Conservation (phyloP, 2,888 invertebrate species). For the Nomada ruficornis region DNA sequence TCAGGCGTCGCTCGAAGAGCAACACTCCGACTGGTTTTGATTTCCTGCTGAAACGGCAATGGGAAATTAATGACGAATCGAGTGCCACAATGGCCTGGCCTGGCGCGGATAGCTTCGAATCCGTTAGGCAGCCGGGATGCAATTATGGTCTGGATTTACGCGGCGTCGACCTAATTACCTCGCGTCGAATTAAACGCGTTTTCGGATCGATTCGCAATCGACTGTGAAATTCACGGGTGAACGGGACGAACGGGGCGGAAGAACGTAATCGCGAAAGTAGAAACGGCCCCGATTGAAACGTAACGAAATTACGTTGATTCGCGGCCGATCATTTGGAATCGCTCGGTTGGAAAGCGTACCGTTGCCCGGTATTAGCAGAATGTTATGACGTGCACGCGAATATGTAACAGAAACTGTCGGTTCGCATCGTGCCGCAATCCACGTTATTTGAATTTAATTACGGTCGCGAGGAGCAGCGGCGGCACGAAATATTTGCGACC, state of each 20-base stretch:
- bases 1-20: constrained; percentile 10
- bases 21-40: constrained; percentile 39
- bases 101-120: constrained; percentile 53
- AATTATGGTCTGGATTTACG: constrained; percentile 56
- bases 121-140: constrained; percentile 37
- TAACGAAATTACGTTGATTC: neutral
- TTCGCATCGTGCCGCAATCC: neutral
- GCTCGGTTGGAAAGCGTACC: neutral
- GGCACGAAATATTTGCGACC: constrained; percentile 19
- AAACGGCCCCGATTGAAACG: neutral
- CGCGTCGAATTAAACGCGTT: constrained; percentile 15
- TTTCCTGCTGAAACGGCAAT: constrained; percentile 47
- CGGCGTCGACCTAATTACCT: constrained; percentile 44
- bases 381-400: neutral
- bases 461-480: constrained; percentile 15
- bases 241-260: neutral
- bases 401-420: neutral
- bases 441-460: constrained; percentile 60
- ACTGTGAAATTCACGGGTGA: neutral
- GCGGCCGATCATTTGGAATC: neutral
- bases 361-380: neutral
- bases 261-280: neutral
- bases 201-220: constrained; percentile 19
- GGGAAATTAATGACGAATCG: constrained; percentile 68
- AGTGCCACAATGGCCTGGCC: constrained; percentile 29